Evolutionary conservation across 1,140 invertebrate genomes (phyloP), one percentile per base, ranked within the genome.

Genomic region (Lasioglossum baleicum): DNA sequence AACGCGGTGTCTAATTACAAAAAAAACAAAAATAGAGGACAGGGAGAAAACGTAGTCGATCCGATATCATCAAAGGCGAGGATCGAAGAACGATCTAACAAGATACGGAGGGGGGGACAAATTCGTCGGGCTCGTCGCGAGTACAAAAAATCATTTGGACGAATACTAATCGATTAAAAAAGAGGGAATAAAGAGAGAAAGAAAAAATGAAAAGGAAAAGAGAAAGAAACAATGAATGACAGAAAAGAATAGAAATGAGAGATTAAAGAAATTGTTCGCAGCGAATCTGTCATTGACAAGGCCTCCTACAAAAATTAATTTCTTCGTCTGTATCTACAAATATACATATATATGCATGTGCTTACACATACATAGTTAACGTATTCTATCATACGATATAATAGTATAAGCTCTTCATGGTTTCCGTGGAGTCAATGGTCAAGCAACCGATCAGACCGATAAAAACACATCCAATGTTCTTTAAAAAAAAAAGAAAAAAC

Each of bases 261-360:
- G 13, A 13, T 67, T 2, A 68, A 35, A 61, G 13, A 48, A 67
- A 67, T 67, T 40, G 53, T 60, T 61, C 58, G 22, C 63, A 72
- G 69, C 76, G 69, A 78, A 72, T 72, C 76, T 78, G 68, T 78
- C 76, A 78, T 65, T 78, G 61, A 58, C 76, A 73, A 79, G 63
- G 76, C 76, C 26, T 79, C 42, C 76, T 73, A 65, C 64, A 73
- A 79, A 63, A 79, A 80, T 75, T 75, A 75, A 67, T 80, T 74
- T 42, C 42, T 65, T 71, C n/a, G 13, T 61, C 13, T 74, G 60
- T 35, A 48, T 67, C 63, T 74, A 74, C 71, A 80, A 73, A 80
- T 74, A 74, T 80, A 80, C 26, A 80, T 70, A 80, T 67, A 74
- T 22, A 73, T 71, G 20, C 69, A 64, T 22, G 7, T 69, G 26